Percentiles rank a stretch among this genome's conserved stretches.
Evolutionary conservation across 2,888 invertebrate genomes (phyloP).

Genomic region (Papilio protenor): DNA sequence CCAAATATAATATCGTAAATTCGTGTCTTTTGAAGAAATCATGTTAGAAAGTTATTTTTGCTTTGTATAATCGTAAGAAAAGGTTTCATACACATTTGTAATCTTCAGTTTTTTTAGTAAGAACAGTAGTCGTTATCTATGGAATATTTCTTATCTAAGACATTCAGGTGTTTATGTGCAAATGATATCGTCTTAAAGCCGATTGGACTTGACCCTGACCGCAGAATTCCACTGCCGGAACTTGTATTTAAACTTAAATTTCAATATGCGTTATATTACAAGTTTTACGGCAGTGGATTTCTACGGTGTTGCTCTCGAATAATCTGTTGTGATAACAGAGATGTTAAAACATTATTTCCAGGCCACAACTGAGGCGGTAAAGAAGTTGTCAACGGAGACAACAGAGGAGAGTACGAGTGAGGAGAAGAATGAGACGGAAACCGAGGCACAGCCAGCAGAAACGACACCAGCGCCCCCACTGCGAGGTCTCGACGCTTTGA

Average conservation of each 20-base stretch:
- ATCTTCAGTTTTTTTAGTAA: not conserved
- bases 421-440: slow-evolving; percentile 70
- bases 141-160: not conserved
- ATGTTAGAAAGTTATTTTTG: not conserved
- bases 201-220: not conserved
- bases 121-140: not conserved
- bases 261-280: too few relatives aligned
- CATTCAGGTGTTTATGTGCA: not conserved
- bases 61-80: not conserved
- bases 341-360: slow-evolving; percentile 46
- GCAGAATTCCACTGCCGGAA: not conserved
- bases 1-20: not conserved
- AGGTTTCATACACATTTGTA: not conserved
- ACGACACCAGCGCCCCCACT: slow-evolving; percentile 85
- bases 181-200: not conserved
- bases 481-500: slow-evolving; percentile 86
- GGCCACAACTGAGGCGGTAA: slow-evolving; percentile 75
- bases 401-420: slow-evolving; percentile 75
- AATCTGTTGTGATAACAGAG: not conserved
- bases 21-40: not conserved
- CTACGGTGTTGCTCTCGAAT: not conserved
- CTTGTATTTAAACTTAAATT: not conserved
- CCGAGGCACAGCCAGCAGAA: slow-evolving; percentile 67
- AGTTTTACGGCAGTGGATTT: not conserved
- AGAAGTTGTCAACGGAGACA: slow-evolving; percentile 70